Evolutionary conservation across 2,113 vertebrate species (phyloP), one percentile per base, ranked within the genome.

Genomic region (Channa maculata): DNA sequence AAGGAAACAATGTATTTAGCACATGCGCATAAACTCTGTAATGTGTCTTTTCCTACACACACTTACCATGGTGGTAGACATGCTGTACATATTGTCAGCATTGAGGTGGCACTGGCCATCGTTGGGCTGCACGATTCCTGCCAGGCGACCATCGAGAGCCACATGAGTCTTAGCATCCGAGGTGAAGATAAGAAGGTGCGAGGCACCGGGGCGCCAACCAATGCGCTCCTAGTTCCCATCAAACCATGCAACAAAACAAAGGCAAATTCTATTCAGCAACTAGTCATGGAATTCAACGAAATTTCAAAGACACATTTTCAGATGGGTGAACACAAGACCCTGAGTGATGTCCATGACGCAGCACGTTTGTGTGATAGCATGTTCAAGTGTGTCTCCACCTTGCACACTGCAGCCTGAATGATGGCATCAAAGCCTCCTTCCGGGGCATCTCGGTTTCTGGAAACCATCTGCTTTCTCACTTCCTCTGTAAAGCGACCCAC

Each of bases 361-460:
- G 24, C 24, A 24, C 24, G 24, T 24, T 24, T 24, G 24, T 24
- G 24, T 24, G 24, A 24, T 24, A 24, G 24, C 24, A 24, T 24
- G 24, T 24, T 24, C n/a, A 33, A 24, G 12, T 49, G 34, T 13
- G 6, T 13, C 45, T 70, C 37, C 88, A 98, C 98, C 48, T 96
- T 95, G 24, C 98, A 99, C 79, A 99, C 98, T 0, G 96, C 95
- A 12, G 97, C 97, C 92, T 99, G 98, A 75, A 99, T 95, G 91
- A 99, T 98, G 71, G 98, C 98, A 77, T 99, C 98, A 0, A 99
- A 99, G 59, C 98, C 98, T 0, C 98, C 98, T 82, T 99, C 98
- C 0, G 98, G 98, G 0, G 97, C 95, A 0, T 99, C 98, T 0
- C 97, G 94, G 92, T 99, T 99, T 67, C 98, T 94, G 2, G 98